These are phyloP conservation scores for Oryzias sinensis DNA, from an alignment of 2,797 vertebrate species.

Conservation along the genomic window DNA sequence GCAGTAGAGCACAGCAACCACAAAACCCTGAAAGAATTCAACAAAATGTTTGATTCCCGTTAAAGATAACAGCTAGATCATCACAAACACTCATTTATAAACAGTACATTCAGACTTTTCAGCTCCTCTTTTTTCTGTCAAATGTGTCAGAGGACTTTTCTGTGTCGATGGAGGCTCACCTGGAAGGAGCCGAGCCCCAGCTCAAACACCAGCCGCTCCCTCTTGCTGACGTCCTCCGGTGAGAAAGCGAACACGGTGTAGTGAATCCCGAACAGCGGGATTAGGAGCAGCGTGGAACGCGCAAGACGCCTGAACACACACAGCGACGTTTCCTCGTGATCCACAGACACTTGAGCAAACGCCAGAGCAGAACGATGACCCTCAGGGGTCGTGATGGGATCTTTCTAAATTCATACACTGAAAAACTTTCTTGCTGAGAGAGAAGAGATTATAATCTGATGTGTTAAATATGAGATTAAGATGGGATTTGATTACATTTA, in stretches of 20 bases:
- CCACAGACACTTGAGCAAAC: conserved; percentile 3
- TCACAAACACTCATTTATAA: no score
- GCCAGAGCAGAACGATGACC: not conserved
- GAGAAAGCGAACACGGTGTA: conserved; percentile 99
- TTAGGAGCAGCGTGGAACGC: conserved; percentile 95
- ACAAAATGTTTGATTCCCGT: not conserved
- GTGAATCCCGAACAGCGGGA: conserved; percentile 97
- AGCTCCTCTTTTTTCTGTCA: no score
- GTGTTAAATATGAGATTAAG: no score
- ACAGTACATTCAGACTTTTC: no score
- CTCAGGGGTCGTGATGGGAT: no score
- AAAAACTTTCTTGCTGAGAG: no score
- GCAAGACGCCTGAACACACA: conserved; percentile 86
- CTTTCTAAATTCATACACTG: no score
- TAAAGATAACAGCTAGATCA: no score
- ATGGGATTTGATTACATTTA: no score
- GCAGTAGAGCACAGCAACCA: conserved; percentile 97
- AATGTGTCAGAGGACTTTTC: no score
- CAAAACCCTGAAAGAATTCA: conserved; percentile 85
- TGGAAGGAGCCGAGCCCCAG: conserved; percentile 97
- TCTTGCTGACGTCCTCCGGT: conserved; percentile 94
- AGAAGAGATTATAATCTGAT: no score
- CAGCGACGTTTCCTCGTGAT: conserved; percentile 29
- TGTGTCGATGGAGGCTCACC: conserved; percentile 65
- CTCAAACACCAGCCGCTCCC: conserved; percentile 95